Conservation (phyloP, 2,113 vertebrate genomes). For the Engystomops pustulosus region DNA sequence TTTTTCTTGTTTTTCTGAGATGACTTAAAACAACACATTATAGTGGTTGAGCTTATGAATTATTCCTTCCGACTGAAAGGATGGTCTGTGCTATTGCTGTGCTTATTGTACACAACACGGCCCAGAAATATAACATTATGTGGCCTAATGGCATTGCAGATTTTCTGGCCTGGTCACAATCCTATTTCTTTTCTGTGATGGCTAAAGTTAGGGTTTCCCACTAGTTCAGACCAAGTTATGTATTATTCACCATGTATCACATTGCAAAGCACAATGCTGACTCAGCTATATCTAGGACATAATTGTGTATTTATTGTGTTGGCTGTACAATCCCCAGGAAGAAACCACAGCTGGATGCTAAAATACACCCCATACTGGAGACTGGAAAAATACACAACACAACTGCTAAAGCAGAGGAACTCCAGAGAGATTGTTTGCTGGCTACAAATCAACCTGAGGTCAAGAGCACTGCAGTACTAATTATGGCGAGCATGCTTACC, state of each 20-base stretch:
- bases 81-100: neutral
- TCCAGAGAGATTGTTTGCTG: neutral
- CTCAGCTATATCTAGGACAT: conserved; percentile 39
- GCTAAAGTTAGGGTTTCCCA: conserved; percentile 25
- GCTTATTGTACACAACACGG: neutral
- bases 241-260: conserved; percentile 49
- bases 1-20: conserved; percentile 33
- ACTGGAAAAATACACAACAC: conserved; percentile 2
- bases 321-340: conserved; percentile 17
- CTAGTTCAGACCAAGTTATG: conserved; percentile 13
- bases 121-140: conserved; percentile 45
- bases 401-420: neutral
- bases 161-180: conserved; percentile 34
- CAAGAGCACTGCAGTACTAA: neutral
- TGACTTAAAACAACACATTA: neutral
- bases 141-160: conserved; percentile 35
- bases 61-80: conserved; percentile 14
- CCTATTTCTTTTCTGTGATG: conserved; percentile 24
- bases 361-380: conserved; percentile 60
- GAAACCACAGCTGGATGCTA: conserved; percentile 53
- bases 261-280: conserved; percentile 48
- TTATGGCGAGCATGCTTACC: neutral
- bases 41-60: neutral
- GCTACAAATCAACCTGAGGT: neutral
- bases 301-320: conserved; percentile 30